These are phyloP conservation scores for Lagria hirta DNA, from an alignment of 2,888 invertebrate species.

Conservation along the genomic window DNA sequence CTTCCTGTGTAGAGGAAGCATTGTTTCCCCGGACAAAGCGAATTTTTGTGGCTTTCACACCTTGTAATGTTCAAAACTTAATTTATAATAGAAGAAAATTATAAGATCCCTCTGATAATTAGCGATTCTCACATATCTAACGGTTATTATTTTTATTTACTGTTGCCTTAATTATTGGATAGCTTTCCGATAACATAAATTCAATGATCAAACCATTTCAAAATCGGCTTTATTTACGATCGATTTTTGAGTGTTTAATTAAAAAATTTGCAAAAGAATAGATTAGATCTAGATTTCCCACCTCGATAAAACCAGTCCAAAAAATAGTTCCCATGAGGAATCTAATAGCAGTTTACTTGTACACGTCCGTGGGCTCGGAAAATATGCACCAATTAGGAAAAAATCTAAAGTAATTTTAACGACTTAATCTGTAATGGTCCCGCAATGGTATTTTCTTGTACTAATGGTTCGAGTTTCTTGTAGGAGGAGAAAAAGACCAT, in stretches of 20 bases:
- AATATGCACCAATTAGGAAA: constrained; percentile 13
- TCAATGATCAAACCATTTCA: too few relatives aligned
- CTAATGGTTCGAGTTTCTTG: background rate
- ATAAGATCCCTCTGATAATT: too few relatives aligned
- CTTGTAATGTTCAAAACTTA: too few relatives aligned
- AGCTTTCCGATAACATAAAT: too few relatives aligned
- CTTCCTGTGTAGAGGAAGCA: too few relatives aligned
- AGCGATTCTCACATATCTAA: too few relatives aligned
- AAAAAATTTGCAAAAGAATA: constrained; percentile 9
- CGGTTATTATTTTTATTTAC: too few relatives aligned
- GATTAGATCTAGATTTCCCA: constrained; percentile 7
- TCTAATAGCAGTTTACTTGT: constrained; percentile 15
- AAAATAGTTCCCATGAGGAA: constrained; percentile 15
- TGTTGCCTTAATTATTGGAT: too few relatives aligned
- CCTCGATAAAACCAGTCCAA: constrained; percentile 14
- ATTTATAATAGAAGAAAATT: too few relatives aligned
- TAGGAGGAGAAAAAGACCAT: constrained; percentile 10
- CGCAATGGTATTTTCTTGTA: background rate
- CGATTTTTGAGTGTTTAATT: constrained; percentile 15
- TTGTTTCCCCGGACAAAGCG: too few relatives aligned
- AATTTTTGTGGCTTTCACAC: too few relatives aligned
- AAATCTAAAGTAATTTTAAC: constrained; percentile 3
- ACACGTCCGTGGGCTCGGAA: constrained; percentile 7
- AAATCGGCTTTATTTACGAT: constrained; percentile 4
- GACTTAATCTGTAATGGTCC: constrained; percentile 3